phyloP scores from a whole-genome alignment of 2,888 invertebrate genomes.

The Teinopalpus imperialis region DNA sequence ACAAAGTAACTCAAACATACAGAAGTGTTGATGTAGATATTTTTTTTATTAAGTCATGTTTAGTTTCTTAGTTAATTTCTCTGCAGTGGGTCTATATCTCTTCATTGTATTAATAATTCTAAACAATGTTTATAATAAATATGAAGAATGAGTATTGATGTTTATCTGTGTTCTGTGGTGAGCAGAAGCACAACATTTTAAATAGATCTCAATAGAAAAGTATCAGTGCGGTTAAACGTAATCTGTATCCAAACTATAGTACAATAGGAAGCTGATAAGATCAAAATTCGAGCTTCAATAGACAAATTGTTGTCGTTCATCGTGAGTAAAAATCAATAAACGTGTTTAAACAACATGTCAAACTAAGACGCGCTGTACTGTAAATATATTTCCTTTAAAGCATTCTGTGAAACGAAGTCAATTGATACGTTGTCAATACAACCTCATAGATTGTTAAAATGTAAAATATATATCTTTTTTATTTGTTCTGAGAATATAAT shows the following conservation, averaged over 20 bases:
- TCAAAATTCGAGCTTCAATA: slow-evolving; percentile 60
- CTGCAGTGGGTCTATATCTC: slow-evolving; percentile 15
- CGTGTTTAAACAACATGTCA: slow-evolving; percentile 77
- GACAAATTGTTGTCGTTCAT: slow-evolving; percentile 68
- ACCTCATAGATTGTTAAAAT: too few relatives aligned
- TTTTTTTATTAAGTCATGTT: too few relatives aligned
- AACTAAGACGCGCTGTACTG: slow-evolving; percentile 52
- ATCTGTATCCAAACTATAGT: slow-evolving; percentile 54
- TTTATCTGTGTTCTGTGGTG: slow-evolving; percentile 27
- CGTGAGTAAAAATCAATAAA: slow-evolving; percentile 51
- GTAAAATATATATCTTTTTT: too few relatives aligned
- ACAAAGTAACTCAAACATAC: background rate
- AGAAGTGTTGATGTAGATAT: slow-evolving; percentile 18
- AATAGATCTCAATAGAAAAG: slow-evolving; percentile 47
- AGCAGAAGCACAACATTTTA: slow-evolving; percentile 32
- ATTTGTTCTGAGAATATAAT: too few relatives aligned
- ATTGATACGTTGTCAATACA: too few relatives aligned
- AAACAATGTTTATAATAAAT: slow-evolving; percentile 20
- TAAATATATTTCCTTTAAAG: slow-evolving; percentile 62
- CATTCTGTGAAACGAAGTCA: too few relatives aligned
- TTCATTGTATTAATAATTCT: slow-evolving; percentile 23
- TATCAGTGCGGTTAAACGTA: slow-evolving; percentile 46
- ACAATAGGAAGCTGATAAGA: slow-evolving; percentile 69
- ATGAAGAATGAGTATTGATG: slow-evolving; percentile 26
- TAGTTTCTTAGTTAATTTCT: too few relatives aligned